Evolutionary conservation across 2,888 invertebrate genomes (phyloP).

Genomic region (Blera fallax): DNA sequence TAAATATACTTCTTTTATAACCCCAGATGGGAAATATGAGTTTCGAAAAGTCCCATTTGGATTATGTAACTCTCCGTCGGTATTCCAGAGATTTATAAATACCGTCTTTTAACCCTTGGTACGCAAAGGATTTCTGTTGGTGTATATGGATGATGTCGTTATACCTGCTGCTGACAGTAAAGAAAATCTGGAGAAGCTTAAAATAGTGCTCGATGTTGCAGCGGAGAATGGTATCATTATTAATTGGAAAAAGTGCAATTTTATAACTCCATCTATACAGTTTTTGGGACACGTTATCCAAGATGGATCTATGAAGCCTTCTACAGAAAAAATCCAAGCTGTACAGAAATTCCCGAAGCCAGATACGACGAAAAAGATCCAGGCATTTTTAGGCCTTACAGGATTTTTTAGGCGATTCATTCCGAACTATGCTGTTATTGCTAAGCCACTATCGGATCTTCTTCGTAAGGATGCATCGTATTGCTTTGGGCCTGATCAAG

Average conservation of each 20-base stretch:
- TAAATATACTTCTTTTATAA: conserved; percentile 49
- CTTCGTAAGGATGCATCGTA: conserved; percentile 8
- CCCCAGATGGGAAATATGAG: conserved; percentile 30
- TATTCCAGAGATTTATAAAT: conserved; percentile 9
- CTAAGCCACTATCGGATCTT: conserved; percentile 68
- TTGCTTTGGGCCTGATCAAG: conserved; percentile 8
- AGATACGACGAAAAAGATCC: conserved; percentile 70
- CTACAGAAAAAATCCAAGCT: conserved; percentile 73
- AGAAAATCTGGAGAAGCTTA: too few relatives aligned
- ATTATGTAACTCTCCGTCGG: conserved; percentile 25
- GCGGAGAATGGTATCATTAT: background rate
- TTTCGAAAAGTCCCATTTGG: conserved; percentile 22
- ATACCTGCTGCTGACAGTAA: too few relatives aligned
- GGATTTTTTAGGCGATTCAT: conserved; percentile 74
- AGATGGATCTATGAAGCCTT: conserved; percentile 60
- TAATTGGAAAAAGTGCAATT: too few relatives aligned
- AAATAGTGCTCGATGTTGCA: too few relatives aligned
- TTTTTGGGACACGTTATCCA: too few relatives aligned
- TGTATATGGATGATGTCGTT: too few relatives aligned
- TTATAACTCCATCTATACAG: too few relatives aligned
- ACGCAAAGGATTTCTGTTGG: too few relatives aligned
- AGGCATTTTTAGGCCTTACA: conserved; percentile 75
- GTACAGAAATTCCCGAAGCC: conserved; percentile 68
- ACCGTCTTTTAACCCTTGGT: conserved; percentile 73
- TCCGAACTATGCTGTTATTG: conserved; percentile 43